phyloP scores from a whole-genome alignment of 2,113 vertebrate species.

The Ia io region DNA sequence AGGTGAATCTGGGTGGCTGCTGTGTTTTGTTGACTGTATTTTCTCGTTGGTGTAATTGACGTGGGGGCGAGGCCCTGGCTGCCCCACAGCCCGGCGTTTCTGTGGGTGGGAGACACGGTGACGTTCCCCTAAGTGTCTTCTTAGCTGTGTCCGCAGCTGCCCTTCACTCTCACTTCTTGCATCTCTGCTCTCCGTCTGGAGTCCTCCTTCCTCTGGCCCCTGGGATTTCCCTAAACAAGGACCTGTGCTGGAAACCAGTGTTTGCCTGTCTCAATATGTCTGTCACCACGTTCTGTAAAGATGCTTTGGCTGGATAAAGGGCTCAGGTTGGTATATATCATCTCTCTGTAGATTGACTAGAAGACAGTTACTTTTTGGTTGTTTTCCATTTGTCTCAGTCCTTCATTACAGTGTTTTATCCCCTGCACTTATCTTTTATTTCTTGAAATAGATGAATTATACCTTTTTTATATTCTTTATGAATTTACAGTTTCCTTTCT shows the following conservation, averaged over 20 bases:
- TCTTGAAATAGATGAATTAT: neutral
- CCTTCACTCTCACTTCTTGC: no score
- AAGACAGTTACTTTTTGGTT: neutral
- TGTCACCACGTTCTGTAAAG: neutral
- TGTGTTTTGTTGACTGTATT: neutral
- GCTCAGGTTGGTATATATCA: neutral
- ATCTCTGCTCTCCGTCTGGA: neutral
- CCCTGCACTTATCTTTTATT: neutral
- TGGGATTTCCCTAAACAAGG: neutral
- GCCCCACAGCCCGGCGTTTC: no score
- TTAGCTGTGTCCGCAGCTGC: accelerated
- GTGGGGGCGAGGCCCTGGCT: accelerated
- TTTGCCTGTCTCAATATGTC: neutral
- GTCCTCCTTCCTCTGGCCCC: neutral
- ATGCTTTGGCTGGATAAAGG: neutral
- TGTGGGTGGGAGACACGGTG: neutral
- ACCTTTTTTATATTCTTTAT: neutral
- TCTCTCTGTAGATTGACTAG: neutral
- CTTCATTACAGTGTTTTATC: neutral
- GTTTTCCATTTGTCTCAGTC: neutral
- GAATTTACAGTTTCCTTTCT: neutral
- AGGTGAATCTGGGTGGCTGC: neutral
- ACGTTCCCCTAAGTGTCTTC: neutral
- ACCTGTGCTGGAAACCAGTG: no score
- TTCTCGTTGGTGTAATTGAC: accelerated